These are phyloP conservation scores for Turritopsis rubra DNA, from an alignment of 30 jellyfish, hydroid and myxozoan species.

Conservation along the genomic window DNA sequence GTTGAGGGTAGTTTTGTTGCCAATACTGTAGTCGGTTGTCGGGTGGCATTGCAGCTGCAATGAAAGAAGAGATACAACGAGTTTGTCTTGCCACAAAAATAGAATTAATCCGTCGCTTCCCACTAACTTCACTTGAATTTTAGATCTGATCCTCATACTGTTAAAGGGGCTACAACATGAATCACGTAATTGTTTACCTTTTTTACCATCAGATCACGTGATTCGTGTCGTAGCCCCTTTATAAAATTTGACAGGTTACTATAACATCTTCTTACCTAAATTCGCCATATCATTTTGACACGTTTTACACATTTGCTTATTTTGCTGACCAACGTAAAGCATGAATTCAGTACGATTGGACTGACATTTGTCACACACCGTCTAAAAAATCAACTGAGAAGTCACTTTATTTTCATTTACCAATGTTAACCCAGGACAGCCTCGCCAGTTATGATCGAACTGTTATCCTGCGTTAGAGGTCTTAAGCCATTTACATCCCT, in stretches of 20 bases:
- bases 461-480: too few relatives aligned
- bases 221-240: too few relatives aligned
- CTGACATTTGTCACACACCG: constrained; percentile 42
- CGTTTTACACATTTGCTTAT: constrained; percentile 20
- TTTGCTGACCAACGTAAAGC: constrained; percentile 11
- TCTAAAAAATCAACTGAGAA: constrained; percentile 23
- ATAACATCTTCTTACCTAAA: constrained; percentile 38
- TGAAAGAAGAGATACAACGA: too few relatives aligned
- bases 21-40: constrained; percentile 25
- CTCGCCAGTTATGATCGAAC: too few relatives aligned
- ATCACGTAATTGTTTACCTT: too few relatives aligned
- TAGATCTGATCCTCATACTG: background rate
- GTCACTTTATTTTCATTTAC: background rate
- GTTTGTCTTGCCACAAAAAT: too few relatives aligned
- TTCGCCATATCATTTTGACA: constrained; percentile 41
- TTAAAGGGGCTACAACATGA: too few relatives aligned
- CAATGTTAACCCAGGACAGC: background rate
- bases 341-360: constrained; percentile 31
- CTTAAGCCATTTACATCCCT: background rate
- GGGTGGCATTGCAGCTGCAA: constrained; percentile 32
- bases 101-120: too few relatives aligned
- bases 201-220: too few relatives aligned
- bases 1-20: constrained; percentile 42
- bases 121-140: background rate
- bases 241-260: too few relatives aligned